Evolutionary conservation across 2,797 vertebrate species (phyloP).

Genomic region (Sphenopsis melanotis): DNA sequence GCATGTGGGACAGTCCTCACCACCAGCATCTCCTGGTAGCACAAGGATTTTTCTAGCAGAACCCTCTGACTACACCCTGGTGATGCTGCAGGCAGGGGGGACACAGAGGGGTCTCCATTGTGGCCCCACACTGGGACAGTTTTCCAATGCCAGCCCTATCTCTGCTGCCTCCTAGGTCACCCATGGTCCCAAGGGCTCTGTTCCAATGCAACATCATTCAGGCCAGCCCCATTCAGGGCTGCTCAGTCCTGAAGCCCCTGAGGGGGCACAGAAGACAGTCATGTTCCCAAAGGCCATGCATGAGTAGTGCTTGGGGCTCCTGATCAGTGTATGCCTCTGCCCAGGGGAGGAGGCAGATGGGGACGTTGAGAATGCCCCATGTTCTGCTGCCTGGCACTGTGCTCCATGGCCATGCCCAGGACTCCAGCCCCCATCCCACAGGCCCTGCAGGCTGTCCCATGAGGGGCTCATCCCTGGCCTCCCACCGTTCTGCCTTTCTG

Average conservation of each 20-base stretch:
- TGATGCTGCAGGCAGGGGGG: neutral
- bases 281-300: neutral
- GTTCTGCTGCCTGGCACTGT: neutral
- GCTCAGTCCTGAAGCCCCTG: neutral
- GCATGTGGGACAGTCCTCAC: neutral
- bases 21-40: neutral
- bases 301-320: neutral
- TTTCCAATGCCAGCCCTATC: neutral
- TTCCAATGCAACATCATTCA: neutral
- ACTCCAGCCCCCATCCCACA: neutral
- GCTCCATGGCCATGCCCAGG: neutral
- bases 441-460: neutral
- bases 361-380: neutral
- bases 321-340: neutral
- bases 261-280: rapidly evolving
- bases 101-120: rapidly evolving
- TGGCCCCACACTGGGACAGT: neutral
- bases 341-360: neutral
- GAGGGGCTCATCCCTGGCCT: neutral
- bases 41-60: neutral
- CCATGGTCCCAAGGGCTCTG: neutral
- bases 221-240: neutral
- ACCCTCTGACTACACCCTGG: neutral
- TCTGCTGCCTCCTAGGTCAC: neutral
- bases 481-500: neutral